These are phyloP conservation scores for Muraenolepis orangiensis DNA, from an alignment of 2,797 vertebrate genomes.

Conservation along the genomic window DNA sequence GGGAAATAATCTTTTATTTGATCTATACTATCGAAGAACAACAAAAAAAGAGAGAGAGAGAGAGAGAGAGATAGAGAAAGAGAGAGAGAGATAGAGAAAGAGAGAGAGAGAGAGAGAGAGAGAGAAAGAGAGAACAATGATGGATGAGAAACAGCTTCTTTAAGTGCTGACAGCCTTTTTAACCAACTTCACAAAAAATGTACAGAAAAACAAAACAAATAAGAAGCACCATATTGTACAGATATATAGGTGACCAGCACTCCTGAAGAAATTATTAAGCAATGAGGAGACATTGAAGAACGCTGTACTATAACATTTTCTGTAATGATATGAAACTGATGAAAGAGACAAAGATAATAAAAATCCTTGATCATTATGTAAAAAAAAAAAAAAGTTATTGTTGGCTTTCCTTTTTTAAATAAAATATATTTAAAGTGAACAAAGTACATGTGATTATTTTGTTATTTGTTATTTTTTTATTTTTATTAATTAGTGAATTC, in stretches of 20 bases:
- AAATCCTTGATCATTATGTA: slow-evolving; percentile 99
- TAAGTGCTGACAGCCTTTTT: slow-evolving; percentile 99
- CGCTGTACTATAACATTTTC: slow-evolving; percentile 99
- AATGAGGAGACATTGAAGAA: slow-evolving; percentile 98
- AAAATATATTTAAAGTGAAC: slow-evolving; percentile 65
- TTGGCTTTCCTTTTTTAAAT: slow-evolving; percentile 75
- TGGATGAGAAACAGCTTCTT: slow-evolving; percentile 87
- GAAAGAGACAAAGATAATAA: slow-evolving; percentile 94
- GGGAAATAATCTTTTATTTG: slow-evolving; percentile 88
- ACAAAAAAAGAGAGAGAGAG: slow-evolving; percentile 55
- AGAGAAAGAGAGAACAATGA: slow-evolving; percentile 42
- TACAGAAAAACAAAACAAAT: slow-evolving; percentile 82
- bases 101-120: slow-evolving; percentile 51
- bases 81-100: slow-evolving; percentile 48
- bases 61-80: slow-evolving; percentile 48
- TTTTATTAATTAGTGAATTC: too few relatives aligned
- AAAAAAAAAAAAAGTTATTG: slow-evolving; percentile 82
- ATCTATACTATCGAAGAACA: slow-evolving; percentile 73
- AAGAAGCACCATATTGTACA: slow-evolving; percentile 96
- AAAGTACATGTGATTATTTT: slow-evolving; percentile 43
- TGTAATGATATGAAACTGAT: slow-evolving; percentile 99
- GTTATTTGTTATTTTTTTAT: too few relatives aligned
- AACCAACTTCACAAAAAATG: slow-evolving; percentile 97
- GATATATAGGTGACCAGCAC: slow-evolving; percentile 99
- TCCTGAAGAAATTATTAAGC: slow-evolving; percentile 95